A percentile compares a stretch with the other conserved stretches of the same genome.
phyloP scores from a whole-genome alignment of 1,140 invertebrate species.

The Conopomorpha cramerella region DNA sequence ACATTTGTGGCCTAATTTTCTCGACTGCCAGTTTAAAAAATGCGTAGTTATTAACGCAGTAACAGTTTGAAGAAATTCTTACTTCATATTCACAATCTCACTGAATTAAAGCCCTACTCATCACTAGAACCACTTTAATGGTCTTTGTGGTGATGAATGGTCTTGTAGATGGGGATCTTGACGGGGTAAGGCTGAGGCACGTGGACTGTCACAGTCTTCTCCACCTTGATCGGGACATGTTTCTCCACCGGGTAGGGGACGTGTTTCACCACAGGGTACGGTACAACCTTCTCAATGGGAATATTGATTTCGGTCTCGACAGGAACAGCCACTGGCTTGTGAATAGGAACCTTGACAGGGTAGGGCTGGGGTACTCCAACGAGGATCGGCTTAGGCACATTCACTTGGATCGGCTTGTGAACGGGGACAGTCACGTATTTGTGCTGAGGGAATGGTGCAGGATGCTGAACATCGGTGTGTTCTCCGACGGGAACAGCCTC shows the following conservation, averaged over 20 bases:
- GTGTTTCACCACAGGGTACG: slow-evolving; percentile 68
- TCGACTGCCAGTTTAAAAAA: too few relatives aligned
- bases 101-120: too few relatives aligned
- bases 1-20: too few relatives aligned
- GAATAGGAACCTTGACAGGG: slow-evolving; percentile 68
- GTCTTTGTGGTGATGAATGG: slow-evolving; percentile 63
- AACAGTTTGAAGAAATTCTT: too few relatives aligned
- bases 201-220: slow-evolving; percentile 68
- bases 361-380: slow-evolving; percentile 69
- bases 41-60: too few relatives aligned
- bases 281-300: slow-evolving; percentile 67
- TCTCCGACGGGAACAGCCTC: slow-evolving; percentile 64
- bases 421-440: slow-evolving; percentile 72
- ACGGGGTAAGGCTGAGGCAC: slow-evolving; percentile 75
- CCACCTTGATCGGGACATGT: slow-evolving; percentile 64
- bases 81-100: too few relatives aligned
- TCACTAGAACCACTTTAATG: slow-evolving; percentile 25
- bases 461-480: slow-evolving; percentile 72
- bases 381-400: slow-evolving; percentile 71
- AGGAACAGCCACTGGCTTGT: slow-evolving; percentile 65
- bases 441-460: slow-evolving; percentile 68
- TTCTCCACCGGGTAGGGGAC: slow-evolving; percentile 70
- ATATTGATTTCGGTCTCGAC: slow-evolving; percentile 67
- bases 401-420: slow-evolving; percentile 67
- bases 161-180: slow-evolving; percentile 76